These are phyloP conservation scores for Montifringilla adamsi DNA, from an alignment of 2,113 vertebrate species.

Conservation along the genomic window DNA sequence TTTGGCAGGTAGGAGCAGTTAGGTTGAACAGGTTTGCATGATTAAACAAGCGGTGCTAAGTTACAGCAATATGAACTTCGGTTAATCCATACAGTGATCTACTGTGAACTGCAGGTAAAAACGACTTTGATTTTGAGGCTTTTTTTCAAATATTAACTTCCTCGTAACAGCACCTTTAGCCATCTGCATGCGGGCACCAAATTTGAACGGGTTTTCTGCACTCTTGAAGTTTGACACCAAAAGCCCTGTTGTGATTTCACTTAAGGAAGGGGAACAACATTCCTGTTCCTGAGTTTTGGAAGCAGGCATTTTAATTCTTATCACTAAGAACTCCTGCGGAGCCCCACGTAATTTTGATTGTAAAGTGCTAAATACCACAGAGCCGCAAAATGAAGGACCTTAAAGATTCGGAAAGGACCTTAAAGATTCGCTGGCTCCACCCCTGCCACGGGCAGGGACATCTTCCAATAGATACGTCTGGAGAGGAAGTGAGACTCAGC, in stretches of 20 bases:
- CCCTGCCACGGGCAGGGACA: background rate
- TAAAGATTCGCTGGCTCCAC: background rate
- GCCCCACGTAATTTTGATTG: background rate
- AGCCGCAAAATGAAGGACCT: background rate
- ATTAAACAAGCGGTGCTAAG: background rate
- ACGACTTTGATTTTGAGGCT: background rate
- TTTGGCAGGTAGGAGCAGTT: background rate
- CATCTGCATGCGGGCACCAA: background rate
- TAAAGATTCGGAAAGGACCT: background rate
- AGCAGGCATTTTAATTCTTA: background rate
- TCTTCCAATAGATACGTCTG: fast-evolving
- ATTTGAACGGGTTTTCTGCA: background rate
- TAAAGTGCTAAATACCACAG: fast-evolving
- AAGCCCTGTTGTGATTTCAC: background rate
- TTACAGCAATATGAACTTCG: background rate
- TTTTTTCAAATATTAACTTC: background rate
- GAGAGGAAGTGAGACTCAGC: background rate
- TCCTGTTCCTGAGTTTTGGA: background rate
- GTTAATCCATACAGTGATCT: fast-evolving
- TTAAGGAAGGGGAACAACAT: background rate
- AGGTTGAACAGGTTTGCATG: background rate
- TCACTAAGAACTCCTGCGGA: background rate
- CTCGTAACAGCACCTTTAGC: background rate
- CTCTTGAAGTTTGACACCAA: background rate
- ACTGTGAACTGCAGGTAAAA: background rate